Base-by-base conservation (phyloP, 2,888 invertebrate genomes). In the Sinelater perroti region DNA sequence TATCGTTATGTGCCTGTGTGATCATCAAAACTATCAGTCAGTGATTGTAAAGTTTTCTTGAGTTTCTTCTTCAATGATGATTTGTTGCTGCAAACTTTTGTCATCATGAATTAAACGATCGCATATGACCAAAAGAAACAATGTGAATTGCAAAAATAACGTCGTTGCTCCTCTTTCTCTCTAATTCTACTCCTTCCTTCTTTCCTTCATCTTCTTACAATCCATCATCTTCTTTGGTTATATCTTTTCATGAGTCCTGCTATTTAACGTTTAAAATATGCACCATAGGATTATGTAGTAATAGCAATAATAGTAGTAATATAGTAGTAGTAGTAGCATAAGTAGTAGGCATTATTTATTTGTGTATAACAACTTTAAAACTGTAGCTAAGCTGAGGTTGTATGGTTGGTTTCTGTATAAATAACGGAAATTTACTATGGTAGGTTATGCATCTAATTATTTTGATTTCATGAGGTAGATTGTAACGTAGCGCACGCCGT, bases 381-480 rank as follows among this genome's bases (percentile, higher is more conserved):
- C 50, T 63, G 61, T 56, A 50, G 42, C n/a, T 60, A 60, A 67
- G 61, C 66, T 71, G 73, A 73, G 72, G 72, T 72, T 72, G 58
- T 70, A 64, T 73, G 73, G 72, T 73, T 70, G 72, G 73, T 75
- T 73, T 65, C 73, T 72, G 73, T 74, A 68, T 69, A 73, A 67
- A 70, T 70, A 72, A 73, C 75, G 73, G 75, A 73, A 72, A 75
- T 76, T 76, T 75, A 68, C 70, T 74, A 72, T 73, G 63, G 73
- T 73, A 72, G 72, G 72, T 72, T 67, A 71, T 70, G 69, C 71
- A 58, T 63, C 58, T 75, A 75, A 74, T 71, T 68, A 75, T 78
- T 78, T 78, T 78, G 78, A 78, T 78, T 78, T 70, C 62, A 70
- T 77, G 78, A 78, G 78, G 78, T 78, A 78, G 78, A 76, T 78